Base-by-base conservation (phyloP, 2,888 invertebrate genomes). In the Caenorhabditis sp. region DNA sequence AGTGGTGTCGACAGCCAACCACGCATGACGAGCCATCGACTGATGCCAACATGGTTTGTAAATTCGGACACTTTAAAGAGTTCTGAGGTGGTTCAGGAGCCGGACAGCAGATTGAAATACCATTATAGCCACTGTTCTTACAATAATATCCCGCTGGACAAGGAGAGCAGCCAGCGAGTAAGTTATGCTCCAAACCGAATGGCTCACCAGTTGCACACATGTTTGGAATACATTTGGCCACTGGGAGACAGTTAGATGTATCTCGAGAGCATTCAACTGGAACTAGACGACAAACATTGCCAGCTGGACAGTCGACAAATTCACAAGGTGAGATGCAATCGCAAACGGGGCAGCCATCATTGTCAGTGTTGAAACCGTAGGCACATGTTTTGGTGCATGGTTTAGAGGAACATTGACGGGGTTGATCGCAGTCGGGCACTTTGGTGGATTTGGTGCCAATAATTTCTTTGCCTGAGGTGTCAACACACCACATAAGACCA, bases 401-500 rank as follows among this genome's bases (percentile, higher is more conserved):
- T 14, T 71, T 54, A 8, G 71, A 64, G 0, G 82, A 80, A 64
- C 85, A 85, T 1, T 67, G 50, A 17, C 82, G 60, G 0, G 82
- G 82, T 23, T 72, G 59, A 20, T 75, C 61, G 60, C 85, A 85
- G 53, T 81, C 68, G 0, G 85, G 80, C 10, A 76, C 77, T 50
- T 66, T 66, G 1, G 61, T 61, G 1, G 80, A 74, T 59, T 74
- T 80, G 0, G 80, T 80, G 10, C 85, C 85, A 10, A 81, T 69
- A 4, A 85, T 67, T 57, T 85, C 85, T 17, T 58, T 56, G 20
- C 85, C 85, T 1, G 52, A 27, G n/a, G 49, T 27, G 66, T 83
- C 82, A 4, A 87, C 86, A 75, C 86, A 86, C 85, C 84, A 86
- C 65, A 78, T 74, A 8, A 84, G 52, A 0, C 82, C 83, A 26